These are phyloP conservation scores for Ivindomyrus marchei DNA, from an alignment of 2,113 vertebrate species.

Conservation along the genomic window DNA sequence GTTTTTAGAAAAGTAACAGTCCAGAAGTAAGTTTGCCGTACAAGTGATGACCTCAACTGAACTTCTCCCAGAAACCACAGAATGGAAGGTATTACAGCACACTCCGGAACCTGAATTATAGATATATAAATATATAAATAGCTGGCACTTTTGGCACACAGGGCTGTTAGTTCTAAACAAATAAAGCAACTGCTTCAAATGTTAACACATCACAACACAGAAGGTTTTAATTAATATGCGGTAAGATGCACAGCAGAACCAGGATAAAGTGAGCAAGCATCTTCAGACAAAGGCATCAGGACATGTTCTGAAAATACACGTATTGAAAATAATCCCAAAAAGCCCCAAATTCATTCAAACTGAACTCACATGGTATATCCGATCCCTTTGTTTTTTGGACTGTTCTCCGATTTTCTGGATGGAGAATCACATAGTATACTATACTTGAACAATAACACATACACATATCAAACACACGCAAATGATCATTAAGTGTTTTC, in stretches of 20 bases:
- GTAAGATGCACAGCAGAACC: neutral
- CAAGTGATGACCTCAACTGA: neutral
- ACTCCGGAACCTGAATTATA: neutral
- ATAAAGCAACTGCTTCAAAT: neutral
- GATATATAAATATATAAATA: neutral
- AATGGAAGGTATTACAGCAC: neutral
- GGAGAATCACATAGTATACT: neutral
- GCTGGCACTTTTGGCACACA: neutral
- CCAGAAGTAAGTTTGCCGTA: neutral
- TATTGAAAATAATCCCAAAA: neutral
- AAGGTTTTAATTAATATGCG: neutral
- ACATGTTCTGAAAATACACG: neutral
- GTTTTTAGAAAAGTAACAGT: neutral
- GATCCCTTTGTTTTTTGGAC: neutral
- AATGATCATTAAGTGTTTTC: neutral
- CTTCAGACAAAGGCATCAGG: neutral
- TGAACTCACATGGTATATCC: neutral
- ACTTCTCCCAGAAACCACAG: neutral
- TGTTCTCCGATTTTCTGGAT: neutral
- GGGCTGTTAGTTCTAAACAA: neutral
- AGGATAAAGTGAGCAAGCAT: neutral
- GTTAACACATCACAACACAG: neutral
- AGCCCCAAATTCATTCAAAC: neutral
- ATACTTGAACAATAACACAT: neutral
- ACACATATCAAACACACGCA: neutral